These are phyloP conservation scores for Zelleria hepariella DNA, from an alignment of 2,888 invertebrate genomes.

Conservation along the genomic window DNA sequence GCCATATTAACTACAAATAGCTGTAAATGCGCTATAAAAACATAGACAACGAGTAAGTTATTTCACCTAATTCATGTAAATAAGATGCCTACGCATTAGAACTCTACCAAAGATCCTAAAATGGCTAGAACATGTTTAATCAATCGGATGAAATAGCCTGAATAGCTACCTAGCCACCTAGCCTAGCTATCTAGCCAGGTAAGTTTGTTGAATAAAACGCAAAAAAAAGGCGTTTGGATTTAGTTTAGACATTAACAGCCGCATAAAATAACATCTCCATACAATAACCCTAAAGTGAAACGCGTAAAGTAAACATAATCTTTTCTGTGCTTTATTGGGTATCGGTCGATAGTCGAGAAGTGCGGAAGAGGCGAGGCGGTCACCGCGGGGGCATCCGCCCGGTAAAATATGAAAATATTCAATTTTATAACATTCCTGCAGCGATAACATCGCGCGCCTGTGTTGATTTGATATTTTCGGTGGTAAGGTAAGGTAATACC, in stretches of 20 bases:
- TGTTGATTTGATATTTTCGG: conserved; percentile 71
- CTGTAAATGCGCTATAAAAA: background rate
- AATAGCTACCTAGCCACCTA: too few species aligned
- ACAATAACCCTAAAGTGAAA: conserved; percentile 39
- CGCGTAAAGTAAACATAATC: conserved; percentile 44
- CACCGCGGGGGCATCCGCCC: conserved; percentile 47
- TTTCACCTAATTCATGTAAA: conserved; percentile 2
- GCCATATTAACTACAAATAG: conserved; percentile 2
- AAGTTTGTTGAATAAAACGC: too few species aligned
- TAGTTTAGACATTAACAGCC: conserved; percentile 60
- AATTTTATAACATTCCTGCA: conserved; percentile 65
- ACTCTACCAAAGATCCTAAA: background rate
- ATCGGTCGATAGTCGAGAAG: conserved; percentile 22
- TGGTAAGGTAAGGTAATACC: conserved; percentile 63
- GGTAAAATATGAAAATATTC: conserved; percentile 64
- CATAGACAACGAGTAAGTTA: conserved; percentile 6
- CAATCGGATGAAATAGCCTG: too few species aligned
- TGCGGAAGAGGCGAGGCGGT: conserved; percentile 36
- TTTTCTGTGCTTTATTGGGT: conserved; percentile 12
- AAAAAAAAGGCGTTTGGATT: conserved; percentile 35
- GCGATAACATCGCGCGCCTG: conserved; percentile 56
- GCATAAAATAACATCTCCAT: conserved; percentile 70
- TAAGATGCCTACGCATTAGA: background rate
- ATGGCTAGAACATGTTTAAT: background rate
- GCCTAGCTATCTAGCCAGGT: too few species aligned